Evolutionary conservation across 2,888 invertebrate genomes (phyloP).

Genomic region (Tortrix viridana): DNA sequence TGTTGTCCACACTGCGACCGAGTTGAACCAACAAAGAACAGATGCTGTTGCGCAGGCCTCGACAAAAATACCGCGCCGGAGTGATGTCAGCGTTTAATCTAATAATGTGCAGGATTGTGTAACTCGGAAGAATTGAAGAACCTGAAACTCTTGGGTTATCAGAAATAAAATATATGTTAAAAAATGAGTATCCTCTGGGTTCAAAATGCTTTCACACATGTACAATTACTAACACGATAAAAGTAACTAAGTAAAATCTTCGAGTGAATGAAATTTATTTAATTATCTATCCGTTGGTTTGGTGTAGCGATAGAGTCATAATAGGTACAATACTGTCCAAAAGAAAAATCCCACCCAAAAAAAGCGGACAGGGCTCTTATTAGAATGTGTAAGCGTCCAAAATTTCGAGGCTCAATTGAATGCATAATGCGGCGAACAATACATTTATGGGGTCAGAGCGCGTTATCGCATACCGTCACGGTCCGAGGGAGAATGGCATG

Average conservation of each 20-base stretch:
- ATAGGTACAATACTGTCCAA: too few relatives aligned
- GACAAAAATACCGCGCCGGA: constrained; percentile 38
- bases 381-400: constrained; percentile 4
- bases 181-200: too few relatives aligned
- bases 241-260: too few relatives aligned
- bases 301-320: too few relatives aligned
- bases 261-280: too few relatives aligned
- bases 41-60: constrained; percentile 24
- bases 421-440: constrained; percentile 13
- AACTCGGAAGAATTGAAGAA: constrained; percentile 2
- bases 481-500: constrained; percentile 7
- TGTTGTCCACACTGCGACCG: constrained; percentile 11
- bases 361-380: neutral
- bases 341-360: neutral
- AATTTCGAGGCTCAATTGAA: constrained; percentile 8
- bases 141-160: neutral
- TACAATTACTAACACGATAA: too few relatives aligned
- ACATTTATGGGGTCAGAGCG: constrained; percentile 16
- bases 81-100: constrained; percentile 39
- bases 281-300: too few relatives aligned
- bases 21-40: constrained; percentile 11
- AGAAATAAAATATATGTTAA: too few relatives aligned
- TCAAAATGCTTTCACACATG: too few relatives aligned
- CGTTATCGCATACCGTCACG: constrained; percentile 22
- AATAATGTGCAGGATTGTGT: constrained; percentile 32